Percentiles rank a stretch among this genome's conserved stretches.
phyloP scores from a whole-genome alignment of 2,888 invertebrate species.

The Caenorhabditis drosophilae region DNA sequence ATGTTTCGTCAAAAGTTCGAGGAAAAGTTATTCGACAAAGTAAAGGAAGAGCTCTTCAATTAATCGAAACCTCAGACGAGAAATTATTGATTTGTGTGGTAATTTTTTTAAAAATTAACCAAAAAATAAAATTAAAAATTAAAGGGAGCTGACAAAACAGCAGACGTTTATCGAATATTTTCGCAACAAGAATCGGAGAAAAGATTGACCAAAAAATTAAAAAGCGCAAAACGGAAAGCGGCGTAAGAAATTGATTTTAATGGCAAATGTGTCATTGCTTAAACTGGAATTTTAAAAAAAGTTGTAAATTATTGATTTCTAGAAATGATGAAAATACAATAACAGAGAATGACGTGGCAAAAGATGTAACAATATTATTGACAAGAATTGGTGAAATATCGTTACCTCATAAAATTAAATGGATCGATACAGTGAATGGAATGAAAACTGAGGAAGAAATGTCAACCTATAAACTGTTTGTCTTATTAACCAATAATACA shows the following conservation, averaged over 20 bases:
- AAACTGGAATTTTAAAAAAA: conserved; percentile 2
- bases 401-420: conserved; percentile 57
- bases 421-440: conserved; percentile 57
- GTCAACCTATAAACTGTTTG: conserved; percentile 32
- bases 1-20: conserved; percentile 79
- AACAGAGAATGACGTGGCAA: conserved; percentile 43
- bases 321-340: conserved; percentile 19
- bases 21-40: conserved; percentile 83
- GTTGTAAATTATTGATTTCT: conserved; percentile 4
- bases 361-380: conserved; percentile 63
- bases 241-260: conserved; percentile 7
- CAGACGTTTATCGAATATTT: conserved; percentile 85
- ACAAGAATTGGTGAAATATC: conserved; percentile 74
- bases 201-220: conserved; percentile 82
- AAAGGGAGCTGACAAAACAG: conserved; percentile 78
- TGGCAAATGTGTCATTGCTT: no score
- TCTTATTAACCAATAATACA: conserved; percentile 54
- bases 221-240: conserved; percentile 64
- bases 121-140: conserved; percentile 5
- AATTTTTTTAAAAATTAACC: conserved; percentile 13
- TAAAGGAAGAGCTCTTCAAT: conserved; percentile 80
- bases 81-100: conserved; percentile 80
- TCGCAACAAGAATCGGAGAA: conserved; percentile 79
- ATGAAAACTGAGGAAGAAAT: conserved; percentile 23
- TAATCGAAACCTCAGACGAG: conserved; percentile 79